A percentile compares a stretch with the other conserved stretches of the same genome.
These are phyloP conservation scores for Polypedilum vanderplanki DNA, from an alignment of 1,140 invertebrate genomes.

Conservation along the genomic window DNA sequence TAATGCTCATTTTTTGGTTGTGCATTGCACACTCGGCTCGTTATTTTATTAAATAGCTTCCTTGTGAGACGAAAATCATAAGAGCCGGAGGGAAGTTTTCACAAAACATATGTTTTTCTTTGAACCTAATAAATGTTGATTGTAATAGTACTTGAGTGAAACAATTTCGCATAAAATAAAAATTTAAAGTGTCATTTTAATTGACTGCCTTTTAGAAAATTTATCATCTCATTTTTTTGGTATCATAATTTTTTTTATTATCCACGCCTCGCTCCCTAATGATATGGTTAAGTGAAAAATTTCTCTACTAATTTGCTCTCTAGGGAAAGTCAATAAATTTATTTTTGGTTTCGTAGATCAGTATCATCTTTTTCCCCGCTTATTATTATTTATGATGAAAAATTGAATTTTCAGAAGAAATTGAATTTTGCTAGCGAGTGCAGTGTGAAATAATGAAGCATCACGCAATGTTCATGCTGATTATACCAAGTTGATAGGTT, in stretches of 20 bases:
- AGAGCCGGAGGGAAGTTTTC: neutral
- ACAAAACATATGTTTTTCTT: constrained; percentile 1
- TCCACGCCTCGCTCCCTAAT: neutral
- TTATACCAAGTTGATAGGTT: too few species aligned
- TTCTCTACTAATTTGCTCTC: constrained; percentile 14
- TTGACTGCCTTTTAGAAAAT: neutral
- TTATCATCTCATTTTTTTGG: constrained; percentile 15
- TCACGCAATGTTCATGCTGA: too few species aligned
- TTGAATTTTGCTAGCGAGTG: too few species aligned
- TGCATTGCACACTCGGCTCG: neutral
- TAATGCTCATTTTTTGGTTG: constrained; percentile 11
- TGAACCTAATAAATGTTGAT: constrained; percentile 16
- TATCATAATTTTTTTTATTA: neutral
- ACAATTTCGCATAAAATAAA: neutral
- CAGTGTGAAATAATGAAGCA: too few species aligned
- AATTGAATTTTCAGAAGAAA: too few species aligned
- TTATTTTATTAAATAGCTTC: constrained; percentile 28
- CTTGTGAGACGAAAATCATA: constrained; percentile 4
- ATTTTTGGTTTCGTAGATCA: neutral
- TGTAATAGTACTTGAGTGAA: neutral
- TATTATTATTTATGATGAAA: too few species aligned
- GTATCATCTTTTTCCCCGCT: too few species aligned
- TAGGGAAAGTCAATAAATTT: constrained; percentile 22
- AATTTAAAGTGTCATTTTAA: constrained; percentile 5
- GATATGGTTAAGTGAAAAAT: constrained; percentile 26